A percentile compares a stretch with the other conserved stretches of the same genome.
Evolutionary conservation across 2,888 invertebrate genomes (phyloP).

Genomic region (Arrhopalites spinosus): DNA sequence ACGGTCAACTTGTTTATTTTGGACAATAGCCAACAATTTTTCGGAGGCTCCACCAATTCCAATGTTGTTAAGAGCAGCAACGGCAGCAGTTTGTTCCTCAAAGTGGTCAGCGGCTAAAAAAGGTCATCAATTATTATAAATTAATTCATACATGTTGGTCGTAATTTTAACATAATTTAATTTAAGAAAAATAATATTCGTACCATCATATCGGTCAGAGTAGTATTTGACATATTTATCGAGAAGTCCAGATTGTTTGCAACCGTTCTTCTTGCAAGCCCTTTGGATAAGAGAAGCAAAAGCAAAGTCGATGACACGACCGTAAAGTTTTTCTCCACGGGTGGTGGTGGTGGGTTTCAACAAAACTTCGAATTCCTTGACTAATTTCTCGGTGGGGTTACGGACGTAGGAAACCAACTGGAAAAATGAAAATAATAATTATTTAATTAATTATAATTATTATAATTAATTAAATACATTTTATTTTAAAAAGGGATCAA

Average conservation of each 20-base stretch:
- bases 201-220: conserved; percentile 47
- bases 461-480: too few relatives aligned
- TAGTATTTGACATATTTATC: conserved; percentile 53
- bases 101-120: conserved; percentile 36
- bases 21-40: conserved; percentile 46
- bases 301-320: conserved; percentile 53
- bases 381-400: conserved; percentile 55
- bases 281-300: conserved; percentile 52
- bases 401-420: conserved; percentile 51
- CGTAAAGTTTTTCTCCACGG: conserved; percentile 33
- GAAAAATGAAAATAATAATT: too few relatives aligned
- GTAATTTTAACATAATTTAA: neutral
- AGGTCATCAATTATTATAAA: neutral
- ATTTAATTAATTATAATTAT: too few relatives aligned
- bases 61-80: conserved; percentile 50
- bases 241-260: conserved; percentile 49
- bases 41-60: conserved; percentile 46
- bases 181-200: neutral
- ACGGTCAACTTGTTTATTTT: conserved; percentile 47
- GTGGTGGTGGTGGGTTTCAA: conserved; percentile 11
- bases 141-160: too few relatives aligned
- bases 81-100: conserved; percentile 54
- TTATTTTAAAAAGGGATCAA: too few relatives aligned
- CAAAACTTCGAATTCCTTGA: conserved; percentile 50
- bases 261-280: conserved; percentile 51